Evolutionary conservation across 2,888 invertebrate species (phyloP).

Genomic region (Thyatira batis): DNA sequence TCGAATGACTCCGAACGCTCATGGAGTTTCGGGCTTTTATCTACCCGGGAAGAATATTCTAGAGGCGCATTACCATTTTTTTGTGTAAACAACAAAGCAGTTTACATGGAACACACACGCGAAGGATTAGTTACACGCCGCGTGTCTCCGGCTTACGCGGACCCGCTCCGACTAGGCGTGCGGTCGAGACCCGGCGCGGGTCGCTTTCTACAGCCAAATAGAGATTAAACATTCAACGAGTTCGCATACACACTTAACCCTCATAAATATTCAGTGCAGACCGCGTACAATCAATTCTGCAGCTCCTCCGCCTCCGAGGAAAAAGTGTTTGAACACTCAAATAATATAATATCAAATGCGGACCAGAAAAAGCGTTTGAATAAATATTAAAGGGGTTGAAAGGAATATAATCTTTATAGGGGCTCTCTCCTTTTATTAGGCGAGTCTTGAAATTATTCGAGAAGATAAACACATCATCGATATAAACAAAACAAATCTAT

Average conservation of each 20-base stretch:
- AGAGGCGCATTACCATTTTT: constrained; percentile 35
- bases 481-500: constrained; percentile 36
- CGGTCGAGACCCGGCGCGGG: constrained; percentile 23
- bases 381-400: constrained; percentile 54
- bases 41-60: constrained; percentile 37
- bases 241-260: constrained; percentile 80
- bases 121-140: constrained; percentile 7
- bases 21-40: constrained; percentile 45
- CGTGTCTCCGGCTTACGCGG: constrained; percentile 20
- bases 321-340: constrained; percentile 72
- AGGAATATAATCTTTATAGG: constrained; percentile 18
- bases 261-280: constrained; percentile 78
- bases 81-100: constrained; percentile 6
- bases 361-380: constrained; percentile 57
- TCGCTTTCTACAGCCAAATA: constrained; percentile 58
- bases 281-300: constrained; percentile 79
- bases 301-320: constrained; percentile 54
- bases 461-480: constrained; percentile 37
- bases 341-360: constrained; percentile 73
- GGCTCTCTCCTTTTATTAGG: constrained; percentile 8
- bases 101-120: constrained; percentile 14
- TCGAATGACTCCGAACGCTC: constrained; percentile 42
- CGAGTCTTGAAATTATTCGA: constrained; percentile 21
- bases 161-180: constrained; percentile 33
- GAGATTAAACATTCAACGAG: constrained; percentile 81